These are phyloP conservation scores for Halichoeres trimaculatus DNA, from an alignment of 2,113 vertebrate species.

Conservation along the genomic window DNA sequence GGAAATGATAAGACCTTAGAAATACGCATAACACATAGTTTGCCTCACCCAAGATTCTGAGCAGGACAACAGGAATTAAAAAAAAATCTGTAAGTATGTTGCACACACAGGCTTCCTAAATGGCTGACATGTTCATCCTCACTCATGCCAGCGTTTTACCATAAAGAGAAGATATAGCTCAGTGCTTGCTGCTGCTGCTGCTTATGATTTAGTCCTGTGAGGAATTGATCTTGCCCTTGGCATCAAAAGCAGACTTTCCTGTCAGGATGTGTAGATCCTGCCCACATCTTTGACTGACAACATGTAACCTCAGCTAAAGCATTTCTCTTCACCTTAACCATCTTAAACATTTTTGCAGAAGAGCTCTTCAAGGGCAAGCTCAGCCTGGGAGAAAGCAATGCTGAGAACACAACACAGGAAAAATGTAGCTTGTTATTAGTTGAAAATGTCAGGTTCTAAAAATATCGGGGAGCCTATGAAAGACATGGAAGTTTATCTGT, in stretches of 20 bases:
- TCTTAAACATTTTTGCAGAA: neutral
- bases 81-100: no score
- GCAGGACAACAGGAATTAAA: no score
- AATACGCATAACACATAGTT: no score
- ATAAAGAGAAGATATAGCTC: neutral
- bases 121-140: neutral
- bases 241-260: neutral
- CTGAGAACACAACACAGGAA: neutral
- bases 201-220: constrained; percentile 1
- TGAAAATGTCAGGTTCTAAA: no score
- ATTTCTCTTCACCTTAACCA: neutral
- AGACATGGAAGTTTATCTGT: no score
- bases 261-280: constrained; percentile 15
- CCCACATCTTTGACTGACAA: constrained; percentile 1
- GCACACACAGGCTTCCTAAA: neutral
- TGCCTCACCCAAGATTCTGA: no score
- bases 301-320: neutral
- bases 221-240: neutral
- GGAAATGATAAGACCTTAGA: no score
- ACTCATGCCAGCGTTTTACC: neutral
- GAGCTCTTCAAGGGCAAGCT: neutral
- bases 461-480: no score
- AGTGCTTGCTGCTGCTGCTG: neutral
- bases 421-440: neutral
- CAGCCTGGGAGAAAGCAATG: neutral